Percentiles rank a stretch among this genome's conserved stretches.
phyloP scores from a whole-genome alignment of 2,888 invertebrate genomes.

The Lasioglossum pauxillum region DNA sequence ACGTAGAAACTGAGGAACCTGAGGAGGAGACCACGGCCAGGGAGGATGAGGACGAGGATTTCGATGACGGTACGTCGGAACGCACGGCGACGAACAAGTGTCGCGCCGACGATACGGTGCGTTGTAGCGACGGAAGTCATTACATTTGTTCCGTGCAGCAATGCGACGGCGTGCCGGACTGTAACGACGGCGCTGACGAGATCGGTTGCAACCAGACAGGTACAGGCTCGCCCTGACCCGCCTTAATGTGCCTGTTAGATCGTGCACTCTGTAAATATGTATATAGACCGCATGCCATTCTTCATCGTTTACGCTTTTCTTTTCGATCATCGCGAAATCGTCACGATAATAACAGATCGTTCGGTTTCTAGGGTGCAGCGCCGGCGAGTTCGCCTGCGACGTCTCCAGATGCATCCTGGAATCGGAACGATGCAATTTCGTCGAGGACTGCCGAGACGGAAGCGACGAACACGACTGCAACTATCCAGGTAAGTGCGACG shows the following conservation, averaged over 20 bases:
- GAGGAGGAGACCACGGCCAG: neutral
- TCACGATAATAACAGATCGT: neutral
- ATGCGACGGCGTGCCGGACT: constrained; percentile 89
- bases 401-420: constrained; percentile 86
- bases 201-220: constrained; percentile 63
- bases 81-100: constrained; percentile 78
- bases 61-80: constrained; percentile 15
- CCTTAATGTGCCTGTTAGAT: neutral
- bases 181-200: constrained; percentile 90
- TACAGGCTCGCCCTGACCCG: constrained; percentile 31
- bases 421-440: constrained; percentile 87
- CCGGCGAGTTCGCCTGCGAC: constrained; percentile 88
- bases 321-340: neutral
- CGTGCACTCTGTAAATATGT: constrained; percentile 4
- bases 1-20: neutral
- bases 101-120: constrained; percentile 85
- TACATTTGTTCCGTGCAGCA: constrained; percentile 86
- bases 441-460: constrained; percentile 87
- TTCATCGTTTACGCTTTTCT: neutral
- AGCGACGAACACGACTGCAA: constrained; percentile 89
- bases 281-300: constrained; percentile 7
- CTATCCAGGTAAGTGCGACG: constrained; percentile 78
- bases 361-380: constrained; percentile 85
- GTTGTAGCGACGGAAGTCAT: constrained; percentile 85
- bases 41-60: constrained; percentile 18